These are phyloP conservation scores for Unio pictorum DNA, from an alignment of 2,888 invertebrate genomes.

Conservation along the genomic window DNA sequence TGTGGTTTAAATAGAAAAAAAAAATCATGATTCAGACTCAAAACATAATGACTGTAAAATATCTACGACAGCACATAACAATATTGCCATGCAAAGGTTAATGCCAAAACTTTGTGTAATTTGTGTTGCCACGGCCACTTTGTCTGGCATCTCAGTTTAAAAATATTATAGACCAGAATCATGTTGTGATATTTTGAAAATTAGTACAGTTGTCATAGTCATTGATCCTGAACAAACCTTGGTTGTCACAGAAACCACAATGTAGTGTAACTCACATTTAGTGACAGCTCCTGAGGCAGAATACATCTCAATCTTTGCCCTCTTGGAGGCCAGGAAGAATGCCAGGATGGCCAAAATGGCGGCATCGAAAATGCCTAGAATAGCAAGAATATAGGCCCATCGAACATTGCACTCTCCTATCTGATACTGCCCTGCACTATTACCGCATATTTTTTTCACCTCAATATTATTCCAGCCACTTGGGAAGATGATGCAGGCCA, in stretches of 20 bases:
- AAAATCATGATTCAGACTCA: too few relatives aligned
- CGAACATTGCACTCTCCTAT: constrained; percentile 87
- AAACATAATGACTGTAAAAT: too few relatives aligned
- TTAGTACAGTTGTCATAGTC: background rate
- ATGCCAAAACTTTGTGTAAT: too few relatives aligned
- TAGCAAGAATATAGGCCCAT: constrained; percentile 89
- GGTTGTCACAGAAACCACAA: background rate
- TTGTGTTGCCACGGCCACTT: too few relatives aligned
- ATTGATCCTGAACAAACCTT: background rate
- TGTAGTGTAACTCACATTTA: constrained; percentile 58
- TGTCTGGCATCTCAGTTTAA: too few relatives aligned
- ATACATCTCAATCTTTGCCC: constrained; percentile 72
- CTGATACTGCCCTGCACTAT: constrained; percentile 76
- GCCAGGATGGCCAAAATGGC: constrained; percentile 89
- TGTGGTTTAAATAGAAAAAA: too few relatives aligned
- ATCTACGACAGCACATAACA: too few relatives aligned
- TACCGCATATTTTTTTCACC: constrained; percentile 89
- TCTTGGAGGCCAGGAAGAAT: constrained; percentile 92
- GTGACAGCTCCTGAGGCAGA: constrained; percentile 54
- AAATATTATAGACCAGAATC: too few relatives aligned
- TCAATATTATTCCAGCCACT: constrained; percentile 90
- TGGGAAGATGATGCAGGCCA: constrained; percentile 91
- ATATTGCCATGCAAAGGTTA: too few relatives aligned
- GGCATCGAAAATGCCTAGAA: constrained; percentile 89
- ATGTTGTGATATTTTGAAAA: too few relatives aligned